Base-by-base conservation (phyloP, 1,140 invertebrate genomes). In the Dreissena polymorpha region DNA sequence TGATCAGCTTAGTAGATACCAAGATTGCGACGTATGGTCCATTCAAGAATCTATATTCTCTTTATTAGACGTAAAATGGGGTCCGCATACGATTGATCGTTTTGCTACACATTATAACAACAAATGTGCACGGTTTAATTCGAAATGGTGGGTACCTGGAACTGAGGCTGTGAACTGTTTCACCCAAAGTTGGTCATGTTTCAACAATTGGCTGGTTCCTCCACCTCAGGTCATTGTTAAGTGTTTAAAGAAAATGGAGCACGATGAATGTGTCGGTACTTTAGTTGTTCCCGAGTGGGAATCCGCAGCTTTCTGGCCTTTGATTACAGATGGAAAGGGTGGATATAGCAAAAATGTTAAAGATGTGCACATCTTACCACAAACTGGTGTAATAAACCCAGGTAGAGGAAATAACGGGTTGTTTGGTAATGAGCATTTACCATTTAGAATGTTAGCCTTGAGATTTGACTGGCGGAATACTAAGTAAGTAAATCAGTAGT, bases 141-240 rank as follows among this genome's bases (percentile, higher is more conserved):
- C 63, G 25, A 51, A 60, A 12, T 78, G 67, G 23, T 86, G 85
- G 79, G 81, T 76, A 50, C 74, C 68, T 57, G 75, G 75, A 14
- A 83, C 79, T 10, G 74, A 79, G 23, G 64, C 53, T 2, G 63
- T 83, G 27, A 55, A 86, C 70, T 29, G 51, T 49, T 83, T 86
- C 25, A n/a, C 18, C 6, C 74, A 74, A 39, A 23, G 0, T 23
- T 83, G 85, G 85, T 13, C 65, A 51, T 25, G 57, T 27, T 74
- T 78, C 5, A 83, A 74, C 39, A 86, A 86, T 72, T 86, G 81
- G 85, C 76, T 86, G 8, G 85, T 86, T 29, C 85, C 81, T 0
- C 85, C 81, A n/a, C 80, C 85, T 18, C 49, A 8, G 57, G 63
- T 79, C 23, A 57, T 86, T 14, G 12, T 51, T 57, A 65, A 51